Conservation (phyloP, 2,888 invertebrate species). For the Mythimna loreyi region DNA sequence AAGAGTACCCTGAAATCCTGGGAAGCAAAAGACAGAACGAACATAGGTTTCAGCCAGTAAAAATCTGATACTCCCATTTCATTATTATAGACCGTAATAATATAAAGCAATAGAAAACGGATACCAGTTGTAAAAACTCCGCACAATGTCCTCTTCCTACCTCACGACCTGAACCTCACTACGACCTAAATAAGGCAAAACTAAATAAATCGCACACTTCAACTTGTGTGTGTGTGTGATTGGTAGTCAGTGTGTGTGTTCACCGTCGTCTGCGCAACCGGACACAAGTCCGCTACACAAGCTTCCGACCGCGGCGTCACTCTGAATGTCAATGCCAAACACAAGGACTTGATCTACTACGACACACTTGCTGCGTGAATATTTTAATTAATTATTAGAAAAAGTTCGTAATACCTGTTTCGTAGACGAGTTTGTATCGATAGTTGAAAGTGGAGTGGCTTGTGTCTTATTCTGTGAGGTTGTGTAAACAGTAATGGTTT, state of each 20-base stretch:
- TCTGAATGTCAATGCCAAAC: slow-evolving; percentile 66
- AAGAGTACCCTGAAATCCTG: too few species aligned
- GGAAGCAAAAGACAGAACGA: too few species aligned
- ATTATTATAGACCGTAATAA: too few species aligned
- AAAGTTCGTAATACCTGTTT: slow-evolving; percentile 50
- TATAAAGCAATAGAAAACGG: too few species aligned
- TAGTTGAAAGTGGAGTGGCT: slow-evolving; percentile 26
- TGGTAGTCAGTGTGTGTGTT: slow-evolving; percentile 27
- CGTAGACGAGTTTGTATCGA: slow-evolving; percentile 40
- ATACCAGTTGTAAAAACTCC: background rate
- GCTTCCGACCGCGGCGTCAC: slow-evolving; percentile 55
- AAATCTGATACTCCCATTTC: too few species aligned
- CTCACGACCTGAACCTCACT: slow-evolving; percentile 1
- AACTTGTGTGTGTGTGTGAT: background rate
- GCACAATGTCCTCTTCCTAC: slow-evolving; percentile 1
- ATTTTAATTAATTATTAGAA: slow-evolving; percentile 58
- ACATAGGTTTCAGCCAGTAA: too few species aligned
- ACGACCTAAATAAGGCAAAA: slow-evolving; percentile 42
- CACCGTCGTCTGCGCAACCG: slow-evolving; percentile 53
- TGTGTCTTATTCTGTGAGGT: slow-evolving; percentile 15
- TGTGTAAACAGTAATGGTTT: slow-evolving; percentile 31
- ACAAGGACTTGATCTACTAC: slow-evolving; percentile 59
- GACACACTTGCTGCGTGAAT: slow-evolving; percentile 41
- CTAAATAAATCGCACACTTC: slow-evolving; percentile 33
- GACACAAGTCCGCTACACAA: slow-evolving; percentile 63